Evolutionary conservation across 2,888 invertebrate species (phyloP).

Genomic region (Electrophaes corylata): DNA sequence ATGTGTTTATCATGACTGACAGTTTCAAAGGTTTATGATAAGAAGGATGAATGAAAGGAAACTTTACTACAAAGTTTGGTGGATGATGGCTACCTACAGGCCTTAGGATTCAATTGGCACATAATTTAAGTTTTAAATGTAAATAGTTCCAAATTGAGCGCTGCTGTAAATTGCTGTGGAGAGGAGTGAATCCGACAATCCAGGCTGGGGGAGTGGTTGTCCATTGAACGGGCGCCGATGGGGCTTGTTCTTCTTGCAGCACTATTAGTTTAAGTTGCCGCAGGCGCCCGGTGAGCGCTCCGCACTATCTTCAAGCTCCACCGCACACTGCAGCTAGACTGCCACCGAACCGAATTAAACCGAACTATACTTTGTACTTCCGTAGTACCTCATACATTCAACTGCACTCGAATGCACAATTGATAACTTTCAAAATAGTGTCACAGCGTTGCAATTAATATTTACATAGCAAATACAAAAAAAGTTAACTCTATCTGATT

Average conservation of each 20-base stretch:
- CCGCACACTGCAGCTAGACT: constrained; percentile 12
- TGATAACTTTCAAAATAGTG: too few relatives aligned
- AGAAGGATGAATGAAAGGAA: constrained; percentile 79
- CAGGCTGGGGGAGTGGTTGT: constrained; percentile 84
- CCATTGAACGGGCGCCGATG: constrained; percentile 68
- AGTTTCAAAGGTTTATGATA: constrained; percentile 46
- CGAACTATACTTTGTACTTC: constrained; percentile 1
- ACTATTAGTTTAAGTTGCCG: constrained; percentile 90
- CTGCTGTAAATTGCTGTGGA: constrained; percentile 82
- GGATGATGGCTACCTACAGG: constrained; percentile 84
- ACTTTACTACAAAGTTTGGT: constrained; percentile 80
- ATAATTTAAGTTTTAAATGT: constrained; percentile 79
- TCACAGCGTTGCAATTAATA: too few relatives aligned
- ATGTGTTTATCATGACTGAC: constrained; percentile 6
- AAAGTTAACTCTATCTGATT: too few relatives aligned
- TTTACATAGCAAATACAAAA: too few relatives aligned
- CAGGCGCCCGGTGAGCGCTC: constrained; percentile 78
- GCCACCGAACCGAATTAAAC: constrained; percentile 5
- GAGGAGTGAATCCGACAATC: constrained; percentile 67
- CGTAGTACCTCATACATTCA: too few relatives aligned
- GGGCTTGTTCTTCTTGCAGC: constrained; percentile 89
- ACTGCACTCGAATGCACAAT: too few relatives aligned
- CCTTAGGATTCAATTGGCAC: constrained; percentile 85
- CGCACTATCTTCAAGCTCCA: constrained; percentile 71
- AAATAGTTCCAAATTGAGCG: constrained; percentile 83